Evolutionary conservation across 2,113 vertebrate genomes (phyloP).

Genomic region (Falcunculus frontatus): DNA sequence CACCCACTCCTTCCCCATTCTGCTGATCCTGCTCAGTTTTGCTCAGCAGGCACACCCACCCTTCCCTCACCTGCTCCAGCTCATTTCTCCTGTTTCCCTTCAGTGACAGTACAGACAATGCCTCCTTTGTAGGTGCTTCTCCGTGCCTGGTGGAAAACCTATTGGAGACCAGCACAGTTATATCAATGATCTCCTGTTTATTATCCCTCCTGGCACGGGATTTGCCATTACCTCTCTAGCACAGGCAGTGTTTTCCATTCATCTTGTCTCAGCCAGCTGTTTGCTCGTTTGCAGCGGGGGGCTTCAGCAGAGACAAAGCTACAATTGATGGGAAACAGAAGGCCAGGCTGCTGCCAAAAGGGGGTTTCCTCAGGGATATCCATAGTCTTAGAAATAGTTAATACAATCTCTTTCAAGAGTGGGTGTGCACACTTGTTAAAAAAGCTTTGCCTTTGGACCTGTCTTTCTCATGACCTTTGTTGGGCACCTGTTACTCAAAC

Average conservation of each 20-base stretch:
- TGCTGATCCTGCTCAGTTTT: neutral
- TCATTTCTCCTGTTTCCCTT: neutral
- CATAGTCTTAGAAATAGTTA: neutral
- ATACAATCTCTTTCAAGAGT: neutral
- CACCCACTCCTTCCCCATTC: neutral
- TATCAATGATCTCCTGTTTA: constrained; percentile 43
- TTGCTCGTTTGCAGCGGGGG: constrained; percentile 2
- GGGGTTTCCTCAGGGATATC: constrained; percentile 3
- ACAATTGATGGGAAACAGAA: constrained; percentile 31
- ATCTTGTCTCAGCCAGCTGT: constrained; percentile 39
- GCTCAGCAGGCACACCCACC: neutral
- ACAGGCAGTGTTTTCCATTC: constrained; percentile 29
- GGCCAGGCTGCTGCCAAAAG: constrained; percentile 6
- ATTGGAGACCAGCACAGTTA: neutral
- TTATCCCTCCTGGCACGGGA: constrained; percentile 36
- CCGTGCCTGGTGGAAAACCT: neutral
- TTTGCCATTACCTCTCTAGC: constrained; percentile 20
- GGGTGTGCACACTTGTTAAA: neutral
- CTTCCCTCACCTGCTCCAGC: neutral
- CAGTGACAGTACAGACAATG: constrained; percentile 6
- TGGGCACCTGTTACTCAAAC: neutral
- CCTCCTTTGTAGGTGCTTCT: constrained; percentile 1
- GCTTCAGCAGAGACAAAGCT: constrained; percentile 44
- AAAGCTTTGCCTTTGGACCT: neutral
- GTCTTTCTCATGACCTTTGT: neutral